Evolutionary conservation across 2,797 vertebrate species (phyloP).

Genomic region (Rhinoraja longicauda): DNA sequence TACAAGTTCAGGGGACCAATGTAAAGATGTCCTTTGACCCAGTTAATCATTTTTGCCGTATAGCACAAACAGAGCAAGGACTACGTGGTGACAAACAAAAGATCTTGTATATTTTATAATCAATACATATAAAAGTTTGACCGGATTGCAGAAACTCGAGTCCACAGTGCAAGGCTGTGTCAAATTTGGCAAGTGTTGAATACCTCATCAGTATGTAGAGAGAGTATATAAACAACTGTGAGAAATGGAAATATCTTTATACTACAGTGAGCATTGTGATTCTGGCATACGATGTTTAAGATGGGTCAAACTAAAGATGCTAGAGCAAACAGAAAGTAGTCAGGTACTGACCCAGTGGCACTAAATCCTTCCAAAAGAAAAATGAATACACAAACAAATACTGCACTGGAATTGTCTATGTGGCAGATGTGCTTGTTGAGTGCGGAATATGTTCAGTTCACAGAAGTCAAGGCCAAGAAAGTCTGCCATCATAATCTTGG

Average conservation of each 20-base stretch:
- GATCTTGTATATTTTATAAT: neutral
- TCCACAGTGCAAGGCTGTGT: constrained; percentile 5
- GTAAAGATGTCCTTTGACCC: neutral
- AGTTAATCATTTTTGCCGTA: neutral
- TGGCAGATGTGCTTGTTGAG: neutral
- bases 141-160: neutral
- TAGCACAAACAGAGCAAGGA: neutral
- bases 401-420: neutral
- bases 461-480: neutral
- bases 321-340: neutral
- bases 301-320: neutral
- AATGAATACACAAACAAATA: neutral
- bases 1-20: neutral
- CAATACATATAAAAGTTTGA: neutral
- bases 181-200: neutral
- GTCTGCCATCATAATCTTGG: neutral
- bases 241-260: neutral
- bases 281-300: neutral
- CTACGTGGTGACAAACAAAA: neutral
- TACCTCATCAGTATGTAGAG: neutral
- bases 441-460: neutral
- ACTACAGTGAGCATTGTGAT: neutral
- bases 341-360: neutral
- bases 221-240: neutral
- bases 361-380: neutral